These are phyloP conservation scores for Chunga burmeisteri DNA, from an alignment of 2,113 vertebrate genomes.

Conservation along the genomic window DNA sequence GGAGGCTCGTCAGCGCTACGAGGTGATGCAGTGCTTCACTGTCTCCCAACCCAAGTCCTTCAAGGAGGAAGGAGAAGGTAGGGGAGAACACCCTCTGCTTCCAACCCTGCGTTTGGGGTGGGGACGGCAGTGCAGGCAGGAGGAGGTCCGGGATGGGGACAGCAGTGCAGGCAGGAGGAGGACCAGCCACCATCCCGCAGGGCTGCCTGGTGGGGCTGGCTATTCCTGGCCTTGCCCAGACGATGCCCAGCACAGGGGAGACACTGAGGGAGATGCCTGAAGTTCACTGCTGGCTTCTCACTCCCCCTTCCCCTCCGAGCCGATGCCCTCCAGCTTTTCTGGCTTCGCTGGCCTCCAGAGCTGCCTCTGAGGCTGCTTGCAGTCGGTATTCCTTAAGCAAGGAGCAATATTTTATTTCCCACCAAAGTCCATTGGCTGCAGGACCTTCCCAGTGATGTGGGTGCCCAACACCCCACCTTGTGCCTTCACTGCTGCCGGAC, in stretches of 20 bases:
- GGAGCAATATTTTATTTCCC: background rate
- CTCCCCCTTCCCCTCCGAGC: background rate
- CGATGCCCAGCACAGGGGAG: rapidly evolving
- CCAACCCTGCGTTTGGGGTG: background rate
- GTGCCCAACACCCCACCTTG: background rate
- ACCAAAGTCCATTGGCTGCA: background rate
- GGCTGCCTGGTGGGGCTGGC: background rate
- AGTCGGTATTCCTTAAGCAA: background rate
- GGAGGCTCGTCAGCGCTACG: slow-evolving; percentile 91
- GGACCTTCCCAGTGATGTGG: background rate
- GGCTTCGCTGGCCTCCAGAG: background rate
- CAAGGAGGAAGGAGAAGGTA: slow-evolving; percentile 92
- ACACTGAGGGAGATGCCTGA: background rate
- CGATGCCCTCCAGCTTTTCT: background rate
- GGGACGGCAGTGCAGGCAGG: background rate
- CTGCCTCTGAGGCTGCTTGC: background rate
- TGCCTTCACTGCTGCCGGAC: background rate
- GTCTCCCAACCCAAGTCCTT: slow-evolving; percentile 87
- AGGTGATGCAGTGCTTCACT: slow-evolving; percentile 96
- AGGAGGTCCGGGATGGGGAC: background rate
- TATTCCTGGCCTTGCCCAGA: background rate
- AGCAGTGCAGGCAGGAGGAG: background rate
- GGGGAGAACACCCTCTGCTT: background rate
- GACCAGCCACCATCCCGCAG: background rate
- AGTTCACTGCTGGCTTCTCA: background rate